Evolutionary conservation across 92 coral and sea anemone genomes (phyloP).

Genomic region (Metridium senile): DNA sequence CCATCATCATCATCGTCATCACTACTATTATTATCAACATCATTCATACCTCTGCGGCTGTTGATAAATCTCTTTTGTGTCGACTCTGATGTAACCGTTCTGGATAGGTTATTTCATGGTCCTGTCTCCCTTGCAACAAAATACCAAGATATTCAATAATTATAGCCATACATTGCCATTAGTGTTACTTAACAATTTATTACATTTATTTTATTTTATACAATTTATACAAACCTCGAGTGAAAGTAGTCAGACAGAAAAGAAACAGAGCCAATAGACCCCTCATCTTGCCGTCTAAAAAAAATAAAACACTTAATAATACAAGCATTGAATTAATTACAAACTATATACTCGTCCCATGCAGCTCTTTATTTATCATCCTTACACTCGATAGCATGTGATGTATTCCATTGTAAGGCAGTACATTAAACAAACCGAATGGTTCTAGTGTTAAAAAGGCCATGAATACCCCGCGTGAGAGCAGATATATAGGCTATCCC

Average conservation of each 20-base stretch:
- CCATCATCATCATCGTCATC: not conserved
- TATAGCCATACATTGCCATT: not conserved
- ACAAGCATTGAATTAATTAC: no score
- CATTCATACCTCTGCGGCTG: conserved; percentile 42
- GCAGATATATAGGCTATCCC: no score
- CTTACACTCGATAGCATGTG: no score
- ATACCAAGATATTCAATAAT: not conserved
- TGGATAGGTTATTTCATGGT: conserved; percentile 48
- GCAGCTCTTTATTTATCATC: no score
- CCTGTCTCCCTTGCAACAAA: conserved; percentile 2
- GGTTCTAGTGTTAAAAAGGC: no score
- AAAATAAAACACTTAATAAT: not conserved
- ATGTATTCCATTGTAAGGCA: no score
- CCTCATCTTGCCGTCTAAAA: not conserved
- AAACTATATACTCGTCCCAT: no score
- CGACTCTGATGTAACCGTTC: conserved; percentile 55
- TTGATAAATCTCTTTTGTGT: conserved; percentile 54
- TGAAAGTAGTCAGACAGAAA: not conserved
- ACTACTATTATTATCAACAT: no score
- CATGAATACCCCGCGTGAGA: no score
- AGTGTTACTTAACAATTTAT: no score
- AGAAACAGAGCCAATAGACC: not conserved
- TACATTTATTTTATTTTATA: no score
- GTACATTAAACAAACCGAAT: no score
- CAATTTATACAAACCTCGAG: not conserved